Percentiles rank a stretch among this genome's conserved stretches.
Conservation (phyloP, 2,888 invertebrate genomes). For the Opisthograptis luteolata region DNA sequence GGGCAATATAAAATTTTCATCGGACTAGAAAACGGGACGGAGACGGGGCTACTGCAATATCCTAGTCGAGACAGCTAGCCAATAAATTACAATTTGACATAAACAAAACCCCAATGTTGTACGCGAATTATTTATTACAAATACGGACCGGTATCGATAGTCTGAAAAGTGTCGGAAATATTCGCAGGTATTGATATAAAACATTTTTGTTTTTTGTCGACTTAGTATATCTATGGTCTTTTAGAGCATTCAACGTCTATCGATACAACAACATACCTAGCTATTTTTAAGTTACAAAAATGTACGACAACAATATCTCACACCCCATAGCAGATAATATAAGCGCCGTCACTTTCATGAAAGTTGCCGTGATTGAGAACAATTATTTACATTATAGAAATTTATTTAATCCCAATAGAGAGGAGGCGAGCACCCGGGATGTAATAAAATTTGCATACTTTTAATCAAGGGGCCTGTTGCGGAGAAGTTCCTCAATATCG, state of each 20-base stretch:
- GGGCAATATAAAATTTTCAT: conserved; percentile 81
- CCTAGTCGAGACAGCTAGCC: conserved; percentile 76
- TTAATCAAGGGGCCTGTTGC: conserved; percentile 85
- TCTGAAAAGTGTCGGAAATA: neutral
- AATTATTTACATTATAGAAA: conserved; percentile 52
- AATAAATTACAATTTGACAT: conserved; percentile 83
- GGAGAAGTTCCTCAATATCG: conserved; percentile 85
- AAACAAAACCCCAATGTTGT: conserved; percentile 77
- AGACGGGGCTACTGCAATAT: conserved; percentile 70
- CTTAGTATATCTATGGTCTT: too few species aligned
- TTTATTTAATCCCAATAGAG: conserved; percentile 52
- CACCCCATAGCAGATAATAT: conserved; percentile 28
- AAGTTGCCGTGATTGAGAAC: conserved; percentile 38
- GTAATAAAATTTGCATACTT: conserved; percentile 86
- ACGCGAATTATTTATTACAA: conserved; percentile 78
- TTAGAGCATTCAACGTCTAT: too few species aligned
- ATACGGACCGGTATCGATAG: conserved; percentile 41
- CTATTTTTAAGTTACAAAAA: too few species aligned
- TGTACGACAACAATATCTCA: too few species aligned
- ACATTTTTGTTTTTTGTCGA: too few species aligned
- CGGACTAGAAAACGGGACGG: conserved; percentile 54
- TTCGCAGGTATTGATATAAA: neutral
- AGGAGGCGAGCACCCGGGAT: conserved; percentile 65
- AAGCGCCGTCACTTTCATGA: conserved; percentile 31
- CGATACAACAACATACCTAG: too few species aligned